phyloP scores from a whole-genome alignment of 2,113 vertebrate genomes.

The Hippocampus zosterae region DNA sequence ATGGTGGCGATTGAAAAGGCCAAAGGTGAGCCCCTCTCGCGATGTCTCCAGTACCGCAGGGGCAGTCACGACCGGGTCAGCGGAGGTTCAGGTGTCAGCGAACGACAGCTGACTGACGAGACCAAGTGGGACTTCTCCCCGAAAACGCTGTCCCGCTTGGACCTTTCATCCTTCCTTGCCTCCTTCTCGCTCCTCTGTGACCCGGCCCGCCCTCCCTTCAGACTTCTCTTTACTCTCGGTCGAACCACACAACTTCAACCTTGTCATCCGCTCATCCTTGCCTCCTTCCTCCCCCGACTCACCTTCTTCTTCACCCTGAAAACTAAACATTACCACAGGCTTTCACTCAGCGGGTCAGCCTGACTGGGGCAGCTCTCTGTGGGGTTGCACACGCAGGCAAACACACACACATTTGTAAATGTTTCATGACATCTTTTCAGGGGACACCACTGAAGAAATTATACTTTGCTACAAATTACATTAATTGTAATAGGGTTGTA shows the following conservation, averaged over 20 bases:
- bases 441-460: not conserved
- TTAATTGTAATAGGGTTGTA: too few species aligned
- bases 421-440: too few species aligned
- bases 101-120: conserved; percentile 63
- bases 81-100: conserved; percentile 69
- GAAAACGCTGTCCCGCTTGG: conserved; percentile 29
- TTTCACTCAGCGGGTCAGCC: conserved; percentile 64
- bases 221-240: conserved; percentile 27
- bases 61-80: conserved; percentile 70
- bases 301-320: conserved; percentile 59
- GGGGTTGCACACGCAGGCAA: conserved; percentile 30
- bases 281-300: conserved; percentile 35
- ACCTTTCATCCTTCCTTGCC: conserved; percentile 57
- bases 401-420: conserved; percentile 21
- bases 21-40: conserved; percentile 56
- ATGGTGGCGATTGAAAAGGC: conserved; percentile 39
- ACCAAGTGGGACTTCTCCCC: conserved; percentile 47
- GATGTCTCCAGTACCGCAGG: conserved; percentile 58
- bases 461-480: too few species aligned
- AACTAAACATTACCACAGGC: conserved; percentile 64
- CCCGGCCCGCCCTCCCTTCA: conserved; percentile 37
- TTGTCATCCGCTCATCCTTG: conserved; percentile 50
- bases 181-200: conserved; percentile 39
- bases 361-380: conserved; percentile 57
- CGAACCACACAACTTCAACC: conserved; percentile 29